phyloP scores from a whole-genome alignment of 2,113 vertebrate species.

The Pelecanoides urinatrix region DNA sequence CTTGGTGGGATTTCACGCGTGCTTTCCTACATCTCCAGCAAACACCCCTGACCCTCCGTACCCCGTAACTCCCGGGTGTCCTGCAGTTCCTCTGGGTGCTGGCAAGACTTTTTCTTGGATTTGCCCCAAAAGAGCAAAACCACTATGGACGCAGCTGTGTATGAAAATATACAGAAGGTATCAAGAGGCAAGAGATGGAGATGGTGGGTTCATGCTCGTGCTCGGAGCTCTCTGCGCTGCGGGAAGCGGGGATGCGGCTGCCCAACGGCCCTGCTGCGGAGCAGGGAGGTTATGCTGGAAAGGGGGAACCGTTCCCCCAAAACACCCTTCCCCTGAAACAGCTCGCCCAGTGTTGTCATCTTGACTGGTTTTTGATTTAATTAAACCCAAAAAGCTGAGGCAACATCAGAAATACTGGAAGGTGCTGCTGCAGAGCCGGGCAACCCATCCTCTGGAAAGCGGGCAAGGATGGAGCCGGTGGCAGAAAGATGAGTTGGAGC shows the following conservation, averaged over 20 bases:
- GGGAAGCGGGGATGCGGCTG: not conserved
- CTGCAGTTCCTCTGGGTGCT: not conserved
- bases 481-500: not conserved
- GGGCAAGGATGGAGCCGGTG: not conserved
- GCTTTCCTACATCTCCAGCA: not conserved
- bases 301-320: not conserved
- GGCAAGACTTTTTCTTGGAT: not conserved
- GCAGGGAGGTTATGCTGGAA: not conserved
- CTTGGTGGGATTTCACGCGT: not conserved
- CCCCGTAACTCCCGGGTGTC: accelerated
- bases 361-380: not conserved
- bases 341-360: not conserved
- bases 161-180: not conserved
- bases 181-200: not conserved
- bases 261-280: accelerated
- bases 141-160: not conserved
- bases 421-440: not conserved
- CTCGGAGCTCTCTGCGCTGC: accelerated
- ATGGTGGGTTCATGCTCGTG: not conserved
- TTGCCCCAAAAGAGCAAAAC: not conserved
- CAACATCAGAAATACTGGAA: not conserved
- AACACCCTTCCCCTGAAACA: not conserved
- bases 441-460: not conserved
- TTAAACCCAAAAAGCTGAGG: not conserved
- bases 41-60: not conserved